Base-by-base conservation (phyloP, 2,888 invertebrate species). In the Chydorus sphaericus region DNA sequence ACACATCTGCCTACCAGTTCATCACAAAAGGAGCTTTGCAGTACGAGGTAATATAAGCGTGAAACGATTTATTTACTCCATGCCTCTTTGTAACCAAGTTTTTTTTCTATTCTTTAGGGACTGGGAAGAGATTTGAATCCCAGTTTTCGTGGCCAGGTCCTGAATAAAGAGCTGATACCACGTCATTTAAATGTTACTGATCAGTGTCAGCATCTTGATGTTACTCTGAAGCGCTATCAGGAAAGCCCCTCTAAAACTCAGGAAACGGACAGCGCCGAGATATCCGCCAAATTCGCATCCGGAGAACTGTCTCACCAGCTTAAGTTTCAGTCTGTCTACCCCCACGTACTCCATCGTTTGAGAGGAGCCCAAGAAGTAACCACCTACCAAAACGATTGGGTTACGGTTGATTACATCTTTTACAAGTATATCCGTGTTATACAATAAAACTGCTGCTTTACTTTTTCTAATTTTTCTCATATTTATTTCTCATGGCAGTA, bases 361-460 rank as follows among this genome's bases (percentile, higher is more conserved):
- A 39, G 61, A 59, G 57, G 63, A 63, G 36, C 58, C 62, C 7
- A 52, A 58, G 8, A 57, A 58, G 85, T 81, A 0, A 85, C 90
- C 5, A 89, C 91, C 0, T 78, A 75, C 67, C 92, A 92, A 64
- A 72, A 79, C 52, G 66, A 71, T 48, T 86, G 86, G 84, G 70
- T 81, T 54, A 84, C 81, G 0, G 92, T 94, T 0, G 94, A 96
- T 71, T 93, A 92, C 66, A 90, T 96, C 59, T 90, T 92, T 69
- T 90, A 85, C 62, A 81, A 80, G 78, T 81, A 70, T 58, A 61
- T 68, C 2, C 30, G 28, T 16, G 33, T 44, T 10, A 16, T 30
- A 20, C 44, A n/a, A 33, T 1, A 31, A 2, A 14, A 4, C n/a
- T 11, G 49, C 28, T 31, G 18, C 28, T 18, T 56, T 11, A 11